A percentile compares a stretch with the other conserved stretches of the same genome.
Conservation (phyloP, 2,113 vertebrate species). For the Lepidothrix coronata region DNA sequence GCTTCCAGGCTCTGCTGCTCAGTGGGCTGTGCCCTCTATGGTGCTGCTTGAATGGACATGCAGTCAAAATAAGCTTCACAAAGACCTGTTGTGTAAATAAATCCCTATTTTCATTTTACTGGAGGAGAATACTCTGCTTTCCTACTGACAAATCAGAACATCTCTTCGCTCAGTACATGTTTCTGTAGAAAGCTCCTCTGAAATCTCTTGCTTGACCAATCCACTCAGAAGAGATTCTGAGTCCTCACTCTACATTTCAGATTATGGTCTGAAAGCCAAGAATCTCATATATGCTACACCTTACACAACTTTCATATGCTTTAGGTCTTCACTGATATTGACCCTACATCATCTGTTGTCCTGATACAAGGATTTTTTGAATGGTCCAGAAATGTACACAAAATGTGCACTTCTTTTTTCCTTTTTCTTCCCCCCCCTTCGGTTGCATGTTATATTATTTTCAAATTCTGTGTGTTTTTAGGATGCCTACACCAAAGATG, state of each 20-base stretch:
- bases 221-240: background rate
- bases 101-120: background rate
- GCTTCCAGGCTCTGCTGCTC: background rate
- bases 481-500: background rate
- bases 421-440: background rate
- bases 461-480: background rate
- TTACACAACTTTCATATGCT: background rate
- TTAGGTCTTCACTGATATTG: background rate
- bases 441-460: background rate
- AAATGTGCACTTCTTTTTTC: fast-evolving
- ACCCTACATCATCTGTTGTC: background rate
- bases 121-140: background rate
- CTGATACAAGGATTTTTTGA: background rate
- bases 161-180: background rate
- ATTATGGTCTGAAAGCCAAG: background rate
- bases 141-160: background rate
- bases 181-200: background rate
- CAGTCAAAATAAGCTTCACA: background rate
- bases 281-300: background rate
- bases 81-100: background rate
- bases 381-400: background rate
- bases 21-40: background rate
- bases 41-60: background rate
- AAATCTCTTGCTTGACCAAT: background rate
- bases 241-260: background rate